These are phyloP conservation scores for Alaudala cheleensis DNA, from an alignment of 2,113 vertebrate genomes.

Conservation along the genomic window DNA sequence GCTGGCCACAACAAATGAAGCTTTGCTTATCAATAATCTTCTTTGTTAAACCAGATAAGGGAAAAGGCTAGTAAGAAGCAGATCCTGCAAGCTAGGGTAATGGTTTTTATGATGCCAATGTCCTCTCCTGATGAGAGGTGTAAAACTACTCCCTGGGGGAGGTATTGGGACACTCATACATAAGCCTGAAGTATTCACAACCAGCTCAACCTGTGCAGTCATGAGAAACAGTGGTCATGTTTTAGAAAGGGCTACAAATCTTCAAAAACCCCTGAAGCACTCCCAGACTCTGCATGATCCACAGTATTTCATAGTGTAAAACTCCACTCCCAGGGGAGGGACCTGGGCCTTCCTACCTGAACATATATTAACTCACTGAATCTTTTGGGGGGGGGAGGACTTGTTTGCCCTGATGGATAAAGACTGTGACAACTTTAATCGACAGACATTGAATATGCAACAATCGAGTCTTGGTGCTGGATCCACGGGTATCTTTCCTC, in stretches of 20 bases:
- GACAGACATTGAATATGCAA: neutral
- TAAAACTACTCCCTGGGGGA: neutral
- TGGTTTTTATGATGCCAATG: neutral
- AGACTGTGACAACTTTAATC: neutral
- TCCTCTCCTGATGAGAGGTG: neutral
- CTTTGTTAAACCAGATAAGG: neutral
- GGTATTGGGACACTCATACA: rapidly evolving
- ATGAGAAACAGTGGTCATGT: neutral
- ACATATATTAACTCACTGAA: neutral
- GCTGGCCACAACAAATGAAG: neutral
- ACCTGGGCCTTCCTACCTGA: neutral
- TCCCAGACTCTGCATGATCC: neutral
- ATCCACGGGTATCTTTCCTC: neutral
- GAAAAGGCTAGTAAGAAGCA: neutral
- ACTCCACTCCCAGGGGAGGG: neutral
- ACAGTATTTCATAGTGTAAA: neutral
- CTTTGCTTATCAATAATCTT: neutral
- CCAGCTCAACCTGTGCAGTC: too few relatives aligned
- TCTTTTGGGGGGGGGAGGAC: neutral
- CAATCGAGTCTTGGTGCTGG: rapidly evolving
- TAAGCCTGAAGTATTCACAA: neutral
- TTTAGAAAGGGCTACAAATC: neutral
- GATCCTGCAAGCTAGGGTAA: neutral
- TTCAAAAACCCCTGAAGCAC: rapidly evolving
- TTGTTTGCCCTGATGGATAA: rapidly evolving